Evolutionary conservation across 1,140 invertebrate genomes (phyloP), one percentile per base, ranked within the genome.

Genomic region (Oreohelix idahoensis): DNA sequence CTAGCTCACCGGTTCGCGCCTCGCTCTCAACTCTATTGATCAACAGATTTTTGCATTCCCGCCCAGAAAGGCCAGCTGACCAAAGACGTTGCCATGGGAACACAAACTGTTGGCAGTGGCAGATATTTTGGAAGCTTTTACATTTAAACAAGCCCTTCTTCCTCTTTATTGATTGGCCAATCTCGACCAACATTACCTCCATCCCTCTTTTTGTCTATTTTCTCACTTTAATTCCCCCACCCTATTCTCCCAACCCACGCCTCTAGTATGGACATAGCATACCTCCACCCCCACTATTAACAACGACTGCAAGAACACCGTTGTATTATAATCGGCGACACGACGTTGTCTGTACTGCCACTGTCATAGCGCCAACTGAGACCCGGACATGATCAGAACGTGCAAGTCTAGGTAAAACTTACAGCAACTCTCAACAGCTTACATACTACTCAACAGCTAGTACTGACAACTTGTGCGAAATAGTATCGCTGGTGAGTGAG

Each of bases 1-100:
- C 63, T 66, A 23, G 63, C 63, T 66, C n/a, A 32, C 29, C 5
- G 63, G 29, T 66, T 66, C 63, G n/a, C 63, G n/a, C 63, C 63
- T 66, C 74, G 29, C 77, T 63, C 77, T 36, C 51, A 23, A 49
- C 15, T 49, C 77, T 79, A 79, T 79, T 79, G 77, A 79, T 79
- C 77, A 38, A 63, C 77, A 66, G 53, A 79, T 79, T 79, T 79
- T 66, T 79, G 45, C 77, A 79, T 79, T 79, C 77, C 77, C 77
- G 77, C 77, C 77, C 77, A 79, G 77, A 79, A 79, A 66, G 77
- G 38, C 77, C 77, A 79, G 77, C 58, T 79, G 77, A 79, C 77
- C 77, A 79, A 79, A 79, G 77, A 79, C 77, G 77, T 79, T 79
- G 51, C 77, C 53, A 79, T 79, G 53, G 77, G 29, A 79, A 79